Conservation (phyloP, 2,113 vertebrate genomes). For the Mola mola region DNA sequence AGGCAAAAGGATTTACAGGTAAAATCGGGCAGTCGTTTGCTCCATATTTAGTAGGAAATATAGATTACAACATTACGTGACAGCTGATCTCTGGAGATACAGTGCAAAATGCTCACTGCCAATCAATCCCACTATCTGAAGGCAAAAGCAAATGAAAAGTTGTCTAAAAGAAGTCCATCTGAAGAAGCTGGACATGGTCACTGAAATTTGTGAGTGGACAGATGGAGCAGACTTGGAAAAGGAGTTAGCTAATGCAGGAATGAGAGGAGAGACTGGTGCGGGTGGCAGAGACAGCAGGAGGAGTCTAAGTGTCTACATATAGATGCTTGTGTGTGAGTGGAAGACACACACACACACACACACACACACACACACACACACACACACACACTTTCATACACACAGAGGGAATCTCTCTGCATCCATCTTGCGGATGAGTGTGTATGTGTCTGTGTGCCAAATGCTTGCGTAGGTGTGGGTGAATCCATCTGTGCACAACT, state of each 20-base stretch:
- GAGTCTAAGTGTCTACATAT: conserved; percentile 26
- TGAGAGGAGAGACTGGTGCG: conserved; percentile 45
- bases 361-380: conserved; percentile 5
- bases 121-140: conserved; percentile 10
- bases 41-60: no score
- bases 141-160: conserved; percentile 30
- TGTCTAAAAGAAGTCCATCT: conserved; percentile 16
- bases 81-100: background rate
- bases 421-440: conserved; percentile 34
- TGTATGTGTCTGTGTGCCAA: background rate
- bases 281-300: conserved; percentile 54
- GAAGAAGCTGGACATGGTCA: conserved; percentile 21
- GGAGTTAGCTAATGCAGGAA: conserved; percentile 59
- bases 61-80: no score
- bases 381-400: conserved; percentile 4
- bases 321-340: conserved; percentile 24
- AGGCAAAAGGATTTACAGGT: no score
- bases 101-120: conserved; percentile 3
- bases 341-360: background rate
- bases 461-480: conserved; percentile 38
- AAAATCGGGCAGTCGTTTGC: no score
- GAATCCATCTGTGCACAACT: conserved; percentile 53
- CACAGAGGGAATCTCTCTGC: conserved; percentile 13
- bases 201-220: conserved; percentile 47
- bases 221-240: conserved; percentile 62